Evolutionary conservation across 2,113 vertebrate species (phyloP), one percentile per base, ranked within the genome.

Genomic region (Chamaetylas fuelleborni): DNA sequence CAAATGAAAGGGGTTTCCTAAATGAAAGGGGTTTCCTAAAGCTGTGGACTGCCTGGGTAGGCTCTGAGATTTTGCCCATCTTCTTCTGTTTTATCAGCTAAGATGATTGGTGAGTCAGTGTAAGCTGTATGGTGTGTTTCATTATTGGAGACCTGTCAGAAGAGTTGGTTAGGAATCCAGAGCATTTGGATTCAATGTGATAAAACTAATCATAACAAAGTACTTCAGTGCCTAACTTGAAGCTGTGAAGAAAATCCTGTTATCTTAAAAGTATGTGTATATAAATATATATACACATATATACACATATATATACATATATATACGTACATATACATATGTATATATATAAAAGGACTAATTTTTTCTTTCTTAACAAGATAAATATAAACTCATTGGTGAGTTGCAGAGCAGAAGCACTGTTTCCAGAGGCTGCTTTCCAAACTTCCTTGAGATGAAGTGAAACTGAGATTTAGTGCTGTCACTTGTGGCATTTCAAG

Each of bases 121-220:
- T 78, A 78, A 74, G 48, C 86, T 91, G 42, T 84, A 10, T 43
- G 77, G 71, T 5, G 1, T 87, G 54, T 82, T 85, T 87, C 88
- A 1, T 95, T 95, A 77, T 73, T 97, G 91, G 88, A 96, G 73
- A 80, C 57, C 33, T 94, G 86, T 96, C 92, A 96, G 83, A 85
- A 86, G 43, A 40, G 69, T 60, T 89, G 81, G 94, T 96, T 94
- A 92, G 87, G 89, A 87, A 87, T 76, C 78, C 86, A 82, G 65
- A 93, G 56, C 34, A 17, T 79, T 96, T 86, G 93, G 76, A 93
- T 76, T 92, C 77, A 72, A 2, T 47, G 77, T 85, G 92, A 92
- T 96, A 94, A 97, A 95, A 82, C 61, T 93, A 95, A 89, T 93
- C 86, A 92, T 94, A 96, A 95, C 92, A 85, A 95, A 89, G 42